Evolutionary conservation across 2,797 vertebrate genomes (phyloP).

Genomic region (Sebastes taczanowskii): DNA sequence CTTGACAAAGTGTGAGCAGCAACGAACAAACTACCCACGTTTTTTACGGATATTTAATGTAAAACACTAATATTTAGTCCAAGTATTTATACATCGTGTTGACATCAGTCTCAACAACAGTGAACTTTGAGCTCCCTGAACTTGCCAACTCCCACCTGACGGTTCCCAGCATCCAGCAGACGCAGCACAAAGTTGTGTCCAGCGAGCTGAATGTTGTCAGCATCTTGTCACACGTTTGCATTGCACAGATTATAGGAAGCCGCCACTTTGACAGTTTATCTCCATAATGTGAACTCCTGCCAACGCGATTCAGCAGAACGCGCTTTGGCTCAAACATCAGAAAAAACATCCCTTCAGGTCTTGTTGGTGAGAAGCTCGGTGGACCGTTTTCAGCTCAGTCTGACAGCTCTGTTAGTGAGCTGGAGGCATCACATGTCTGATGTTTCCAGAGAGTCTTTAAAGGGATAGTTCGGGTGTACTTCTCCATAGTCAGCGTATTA

Average conservation of each 20-base stretch:
- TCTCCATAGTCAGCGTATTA: background rate
- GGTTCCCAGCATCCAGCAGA: background rate
- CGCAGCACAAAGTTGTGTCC: background rate
- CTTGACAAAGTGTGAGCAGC: no score
- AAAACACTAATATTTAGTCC: no score
- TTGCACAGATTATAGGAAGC: background rate
- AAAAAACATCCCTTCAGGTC: background rate
- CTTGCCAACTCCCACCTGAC: background rate
- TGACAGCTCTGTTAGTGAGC: background rate
- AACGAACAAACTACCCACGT: no score
- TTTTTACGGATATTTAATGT: no score
- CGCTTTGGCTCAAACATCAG: background rate
- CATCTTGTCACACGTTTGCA: background rate
- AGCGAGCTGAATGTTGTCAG: background rate
- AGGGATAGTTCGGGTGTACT: background rate
- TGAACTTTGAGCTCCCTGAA: no score
- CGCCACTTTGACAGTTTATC: background rate
- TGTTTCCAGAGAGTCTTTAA: background rate
- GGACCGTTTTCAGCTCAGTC: background rate
- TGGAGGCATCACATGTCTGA: background rate
- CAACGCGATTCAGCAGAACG: background rate
- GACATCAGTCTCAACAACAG: no score
- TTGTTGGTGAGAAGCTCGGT: background rate
- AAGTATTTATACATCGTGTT: no score
- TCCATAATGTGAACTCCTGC: background rate